Evolutionary conservation across 1,140 invertebrate genomes (phyloP).

Genomic region (Choristoneura fumiferana): DNA sequence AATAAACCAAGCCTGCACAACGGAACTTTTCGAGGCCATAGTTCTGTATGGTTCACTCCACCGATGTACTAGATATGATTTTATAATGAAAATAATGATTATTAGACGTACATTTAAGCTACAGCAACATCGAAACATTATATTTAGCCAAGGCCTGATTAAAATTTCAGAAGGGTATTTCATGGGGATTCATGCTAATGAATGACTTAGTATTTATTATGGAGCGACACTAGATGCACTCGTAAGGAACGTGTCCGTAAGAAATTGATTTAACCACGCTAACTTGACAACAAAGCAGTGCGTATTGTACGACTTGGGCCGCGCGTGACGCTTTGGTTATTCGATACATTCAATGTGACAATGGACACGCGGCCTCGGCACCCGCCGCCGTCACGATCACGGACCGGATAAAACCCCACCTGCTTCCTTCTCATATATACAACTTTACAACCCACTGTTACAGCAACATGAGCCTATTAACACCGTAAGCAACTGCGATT

Average conservation of each 20-base stretch:
- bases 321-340: constrained; percentile 55
- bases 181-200: too few species aligned
- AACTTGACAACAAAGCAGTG: constrained; percentile 40
- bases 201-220: background rate
- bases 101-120: too few species aligned
- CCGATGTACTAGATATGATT: too few species aligned
- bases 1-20: too few species aligned
- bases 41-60: too few species aligned
- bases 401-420: constrained; percentile 11
- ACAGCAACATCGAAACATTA: too few species aligned
- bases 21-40: too few species aligned
- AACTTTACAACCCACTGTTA: too few species aligned
- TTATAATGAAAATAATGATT: too few species aligned
- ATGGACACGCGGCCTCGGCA: constrained; percentile 52
- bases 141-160: constrained; percentile 40
- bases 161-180: constrained; percentile 47
- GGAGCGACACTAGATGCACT: constrained; percentile 39
- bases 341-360: constrained; percentile 29
- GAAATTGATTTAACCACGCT: constrained; percentile 61
- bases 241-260: constrained; percentile 42
- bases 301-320: constrained; percentile 36
- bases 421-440: background rate
- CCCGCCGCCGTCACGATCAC: constrained; percentile 43
- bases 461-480: too few species aligned
- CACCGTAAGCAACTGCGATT: too few species aligned